Base-by-base conservation (phyloP, 2,797 vertebrate genomes). In the Oreochromis grahami region DNA sequence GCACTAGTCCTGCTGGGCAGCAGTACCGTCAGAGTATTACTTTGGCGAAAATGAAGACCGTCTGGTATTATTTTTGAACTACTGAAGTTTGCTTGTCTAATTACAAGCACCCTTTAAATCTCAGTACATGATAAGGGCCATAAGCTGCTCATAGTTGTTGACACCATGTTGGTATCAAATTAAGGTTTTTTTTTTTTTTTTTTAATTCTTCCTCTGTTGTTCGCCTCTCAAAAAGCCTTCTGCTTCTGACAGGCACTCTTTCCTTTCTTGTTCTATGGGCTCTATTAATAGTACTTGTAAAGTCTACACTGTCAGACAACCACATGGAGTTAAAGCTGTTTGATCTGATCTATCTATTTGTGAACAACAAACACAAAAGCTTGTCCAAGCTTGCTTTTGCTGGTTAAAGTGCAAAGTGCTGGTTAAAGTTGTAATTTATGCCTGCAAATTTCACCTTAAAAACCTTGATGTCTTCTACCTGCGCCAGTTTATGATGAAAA, bases 1-100 rank as follows among this genome's bases (percentile, higher is more conserved):
- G 43, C 15, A 50, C 26, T 32, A 13, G 26, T 48, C 17, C 43
- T 29, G 41, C 43, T 32, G 24, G 26, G 38, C 1, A 43, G 38
- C 38, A 43, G 1, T 12, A 74, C 26, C 12, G 5, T 51, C 56
- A 45, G 6, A 77, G 58, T 38, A n/a, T 63, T 48, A 68, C 53
- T 82, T 86, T 58, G 19, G 38, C 45, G 8, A 36, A 45, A 86
- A 79, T 65, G 7, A 84, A 84, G 52, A 76, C 92, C 78, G 77
- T 32, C 41, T 79, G 76, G 58, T 80, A 87, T 87, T 8, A 6
- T 63, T 86, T 89, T 84, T 76, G 68, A 82, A 86, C 87, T 87
- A 77, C 76, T 82, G 56, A 84, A 84, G 36, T 74, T 78, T 58
- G 65, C 82, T 63, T 29, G 21, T 89, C 84, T 88, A 87, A 87